A percentile compares a stretch with the other conserved stretches of the same genome.
Conservation (phyloP, 2,113 vertebrate genomes). For the Hemicordylus capensis region DNA sequence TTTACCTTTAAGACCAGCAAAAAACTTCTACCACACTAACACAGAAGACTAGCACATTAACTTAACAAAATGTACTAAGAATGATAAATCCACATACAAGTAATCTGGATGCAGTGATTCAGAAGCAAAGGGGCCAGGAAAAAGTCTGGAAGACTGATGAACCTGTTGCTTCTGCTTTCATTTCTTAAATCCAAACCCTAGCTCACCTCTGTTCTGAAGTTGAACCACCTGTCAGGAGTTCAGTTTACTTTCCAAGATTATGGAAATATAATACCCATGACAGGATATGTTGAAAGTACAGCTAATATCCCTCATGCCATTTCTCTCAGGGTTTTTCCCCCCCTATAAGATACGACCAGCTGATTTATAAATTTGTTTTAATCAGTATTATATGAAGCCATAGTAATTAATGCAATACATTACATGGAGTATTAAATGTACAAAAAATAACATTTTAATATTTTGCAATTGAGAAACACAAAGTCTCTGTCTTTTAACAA, state of each 20-base stretch:
- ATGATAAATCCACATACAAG: background rate
- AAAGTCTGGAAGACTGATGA: slow-evolving; percentile 28
- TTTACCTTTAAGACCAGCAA: background rate
- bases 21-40: background rate
- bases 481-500: background rate
- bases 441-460: background rate
- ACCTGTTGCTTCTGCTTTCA: slow-evolving; percentile 44
- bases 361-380: slow-evolving; percentile 24
- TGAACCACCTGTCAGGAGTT: slow-evolving; percentile 43
- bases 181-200: slow-evolving; percentile 52
- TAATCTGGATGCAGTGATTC: background rate
- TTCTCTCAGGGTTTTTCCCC: slow-evolving; percentile 41
- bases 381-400: background rate
- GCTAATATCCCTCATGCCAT: slow-evolving; percentile 48
- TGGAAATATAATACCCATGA: slow-evolving; percentile 53
- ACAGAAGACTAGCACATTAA: slow-evolving; percentile 4
- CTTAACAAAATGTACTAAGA: too few species aligned
- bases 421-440: background rate
- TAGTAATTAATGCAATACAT: background rate
- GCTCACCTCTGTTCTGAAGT: slow-evolving; percentile 47
- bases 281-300: slow-evolving; percentile 59
- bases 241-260: slow-evolving; percentile 65
- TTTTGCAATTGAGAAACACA: background rate
- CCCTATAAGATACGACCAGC: slow-evolving; percentile 59
- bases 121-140: slow-evolving; percentile 8